These are phyloP conservation scores for Micromys minutus DNA, from an alignment of 2,113 vertebrate genomes.

Conservation along the genomic window DNA sequence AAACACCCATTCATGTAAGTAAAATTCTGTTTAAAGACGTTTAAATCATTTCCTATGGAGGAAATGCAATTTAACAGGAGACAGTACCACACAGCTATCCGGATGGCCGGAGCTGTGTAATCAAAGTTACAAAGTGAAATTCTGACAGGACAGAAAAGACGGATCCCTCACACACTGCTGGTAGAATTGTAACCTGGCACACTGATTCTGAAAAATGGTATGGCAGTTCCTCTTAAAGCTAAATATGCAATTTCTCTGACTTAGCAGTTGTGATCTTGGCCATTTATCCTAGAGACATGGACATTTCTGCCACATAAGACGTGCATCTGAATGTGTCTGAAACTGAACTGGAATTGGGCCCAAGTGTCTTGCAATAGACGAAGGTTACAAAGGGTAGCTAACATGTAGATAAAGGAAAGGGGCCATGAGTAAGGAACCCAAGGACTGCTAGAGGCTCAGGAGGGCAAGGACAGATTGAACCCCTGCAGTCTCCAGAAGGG, in stretches of 20 bases:
- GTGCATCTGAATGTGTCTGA: not conserved
- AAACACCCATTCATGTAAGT: not conserved
- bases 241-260: not conserved
- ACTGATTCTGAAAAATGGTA: not conserved
- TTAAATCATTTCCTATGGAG: not conserved
- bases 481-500: not conserved
- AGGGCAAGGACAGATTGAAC: not conserved
- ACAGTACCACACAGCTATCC: not conserved
- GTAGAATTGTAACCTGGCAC: not conserved
- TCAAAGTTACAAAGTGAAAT: not conserved
- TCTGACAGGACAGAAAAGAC: not conserved
- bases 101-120: not conserved
- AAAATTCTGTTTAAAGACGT: not conserved
- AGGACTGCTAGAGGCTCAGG: not conserved
- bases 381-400: not conserved
- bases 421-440: not conserved
- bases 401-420: not conserved
- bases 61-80: slow-evolving; percentile 13
- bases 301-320: not conserved
- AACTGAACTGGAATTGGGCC: not conserved
- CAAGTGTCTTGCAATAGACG: not conserved
- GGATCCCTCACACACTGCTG: not conserved
- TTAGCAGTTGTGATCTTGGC: not conserved
- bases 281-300: slow-evolving; percentile 18
- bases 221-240: not conserved